Evolutionary conservation across 2,113 vertebrate genomes (phyloP).

Genomic region (Herpetotheres cachinnans): DNA sequence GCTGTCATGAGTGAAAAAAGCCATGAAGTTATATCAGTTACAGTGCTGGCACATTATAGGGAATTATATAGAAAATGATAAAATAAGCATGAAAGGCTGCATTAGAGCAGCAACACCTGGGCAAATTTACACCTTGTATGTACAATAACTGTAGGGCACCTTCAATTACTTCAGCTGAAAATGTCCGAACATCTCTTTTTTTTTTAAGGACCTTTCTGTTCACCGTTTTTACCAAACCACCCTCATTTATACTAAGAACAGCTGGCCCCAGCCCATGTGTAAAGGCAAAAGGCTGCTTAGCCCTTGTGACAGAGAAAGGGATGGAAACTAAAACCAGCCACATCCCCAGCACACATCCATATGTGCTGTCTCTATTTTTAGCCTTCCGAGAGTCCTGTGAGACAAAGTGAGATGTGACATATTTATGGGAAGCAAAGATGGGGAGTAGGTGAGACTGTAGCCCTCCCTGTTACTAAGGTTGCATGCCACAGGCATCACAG

Average conservation of each 20-base stretch:
- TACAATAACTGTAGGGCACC: neutral
- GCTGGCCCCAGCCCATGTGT: neutral
- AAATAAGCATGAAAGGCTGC: slow-evolving; percentile 8
- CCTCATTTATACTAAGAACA: neutral
- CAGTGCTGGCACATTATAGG: neutral
- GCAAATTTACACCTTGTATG: neutral
- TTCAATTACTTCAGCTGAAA: neutral
- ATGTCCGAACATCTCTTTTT: neutral
- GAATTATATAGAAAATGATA: neutral
- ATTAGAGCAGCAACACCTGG: neutral
- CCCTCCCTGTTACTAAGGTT: neutral
- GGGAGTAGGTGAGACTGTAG: neutral
- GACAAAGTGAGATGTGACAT: neutral
- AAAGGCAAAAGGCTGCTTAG: neutral
- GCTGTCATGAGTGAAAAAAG: neutral
- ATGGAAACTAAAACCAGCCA: neutral
- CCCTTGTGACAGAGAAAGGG: neutral
- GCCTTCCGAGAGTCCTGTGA: neutral
- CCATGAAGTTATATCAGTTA: neutral
- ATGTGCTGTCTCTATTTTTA: neutral
- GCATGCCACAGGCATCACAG: neutral
- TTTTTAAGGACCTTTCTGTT: neutral
- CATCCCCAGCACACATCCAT: neutral
- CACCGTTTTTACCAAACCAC: neutral
- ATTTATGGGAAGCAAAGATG: neutral